Evolutionary conservation across 2,888 invertebrate genomes (phyloP).

Genomic region (Heliconius ismenius): DNA sequence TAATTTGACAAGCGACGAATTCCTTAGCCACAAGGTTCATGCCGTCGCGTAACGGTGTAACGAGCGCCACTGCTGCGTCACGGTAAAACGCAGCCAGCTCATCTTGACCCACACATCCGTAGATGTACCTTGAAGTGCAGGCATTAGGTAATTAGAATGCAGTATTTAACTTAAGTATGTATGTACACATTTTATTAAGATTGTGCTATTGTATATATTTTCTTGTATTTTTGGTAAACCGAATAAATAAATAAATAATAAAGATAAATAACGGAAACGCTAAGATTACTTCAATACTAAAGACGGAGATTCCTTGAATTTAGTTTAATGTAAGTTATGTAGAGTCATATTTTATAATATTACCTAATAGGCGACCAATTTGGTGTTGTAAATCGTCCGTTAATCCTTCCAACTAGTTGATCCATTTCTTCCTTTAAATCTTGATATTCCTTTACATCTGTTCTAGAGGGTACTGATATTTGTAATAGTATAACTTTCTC

Average conservation of each 20-base stretch:
- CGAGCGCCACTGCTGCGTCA: constrained; percentile 92
- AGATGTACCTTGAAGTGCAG: constrained; percentile 84
- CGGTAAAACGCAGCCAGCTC: constrained; percentile 93
- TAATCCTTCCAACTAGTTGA: constrained; percentile 92
- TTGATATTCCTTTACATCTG: constrained; percentile 94
- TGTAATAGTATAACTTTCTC: constrained; percentile 91
- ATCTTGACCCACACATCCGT: constrained; percentile 92
- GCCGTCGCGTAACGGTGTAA: constrained; percentile 93
- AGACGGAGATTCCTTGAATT: background rate
- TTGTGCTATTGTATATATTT: too few relatives aligned
- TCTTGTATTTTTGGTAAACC: background rate
- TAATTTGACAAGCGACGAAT: constrained; percentile 95
- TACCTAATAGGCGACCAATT: constrained; percentile 94
- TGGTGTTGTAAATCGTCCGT: constrained; percentile 93
- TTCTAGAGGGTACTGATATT: constrained; percentile 93
- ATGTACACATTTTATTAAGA: too few relatives aligned
- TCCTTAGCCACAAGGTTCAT: constrained; percentile 97
- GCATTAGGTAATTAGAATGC: background rate
- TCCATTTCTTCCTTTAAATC: constrained; percentile 95
- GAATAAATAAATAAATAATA: too few relatives aligned
- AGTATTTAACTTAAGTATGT: too few relatives aligned
- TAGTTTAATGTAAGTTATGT: background rate
- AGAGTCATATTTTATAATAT: background rate
- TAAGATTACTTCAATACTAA: background rate
- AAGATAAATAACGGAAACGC: background rate